A percentile compares a stretch with the other conserved stretches of the same genome.
phyloP scores from a whole-genome alignment of 92 coral and sea anemone genomes.

The Umimayanthus chanpuru region DNA sequence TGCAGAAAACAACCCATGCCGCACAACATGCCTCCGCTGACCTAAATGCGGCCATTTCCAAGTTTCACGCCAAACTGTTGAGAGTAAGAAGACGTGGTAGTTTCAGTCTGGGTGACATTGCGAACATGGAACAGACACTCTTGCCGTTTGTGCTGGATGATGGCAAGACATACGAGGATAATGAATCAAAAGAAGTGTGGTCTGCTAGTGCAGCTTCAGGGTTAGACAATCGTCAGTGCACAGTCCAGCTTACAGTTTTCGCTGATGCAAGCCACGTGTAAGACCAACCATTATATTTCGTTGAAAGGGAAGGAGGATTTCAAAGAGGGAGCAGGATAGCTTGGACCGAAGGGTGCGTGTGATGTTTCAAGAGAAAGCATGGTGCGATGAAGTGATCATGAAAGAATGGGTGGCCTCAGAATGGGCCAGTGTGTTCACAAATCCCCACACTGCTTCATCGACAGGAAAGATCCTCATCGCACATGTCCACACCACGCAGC shows the following conservation, averaged over 20 bases:
- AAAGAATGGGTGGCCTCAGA: slow-evolving; percentile 11
- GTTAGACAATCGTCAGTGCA: slow-evolving; percentile 44
- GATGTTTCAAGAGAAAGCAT: slow-evolving; percentile 43
- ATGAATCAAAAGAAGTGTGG: slow-evolving; percentile 43
- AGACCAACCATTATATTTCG: slow-evolving; percentile 48
- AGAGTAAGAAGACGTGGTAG: slow-evolving; percentile 29
- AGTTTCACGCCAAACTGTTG: slow-evolving; percentile 21
- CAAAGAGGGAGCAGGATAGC: slow-evolving; percentile 23
- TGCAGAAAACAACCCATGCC: slow-evolving; percentile 37
- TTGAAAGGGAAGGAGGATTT: slow-evolving; percentile 43
- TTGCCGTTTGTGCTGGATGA: slow-evolving; percentile 51
- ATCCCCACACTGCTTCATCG: slow-evolving; percentile 14
- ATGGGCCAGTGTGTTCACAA: slow-evolving; percentile 33
- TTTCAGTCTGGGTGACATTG: slow-evolving; percentile 15
- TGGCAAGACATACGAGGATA: slow-evolving; percentile 47
- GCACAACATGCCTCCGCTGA: slow-evolving; percentile 38
- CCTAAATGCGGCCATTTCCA: slow-evolving; percentile 24
- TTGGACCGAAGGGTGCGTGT: slow-evolving; percentile 43
- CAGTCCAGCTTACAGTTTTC: slow-evolving; percentile 52
- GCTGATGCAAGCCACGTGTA: slow-evolving; percentile 53
- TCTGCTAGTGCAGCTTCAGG: slow-evolving; percentile 48
- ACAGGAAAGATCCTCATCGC: slow-evolving; percentile 22
- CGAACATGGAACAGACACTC: slow-evolving; percentile 35
- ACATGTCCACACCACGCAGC: slow-evolving; percentile 39
- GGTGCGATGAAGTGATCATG: slow-evolving; percentile 41